Percentiles rank a stretch among this genome's conserved stretches.
Conservation (phyloP, 2,797 vertebrate genomes). For the Pseudotriccus pelzelni region DNA sequence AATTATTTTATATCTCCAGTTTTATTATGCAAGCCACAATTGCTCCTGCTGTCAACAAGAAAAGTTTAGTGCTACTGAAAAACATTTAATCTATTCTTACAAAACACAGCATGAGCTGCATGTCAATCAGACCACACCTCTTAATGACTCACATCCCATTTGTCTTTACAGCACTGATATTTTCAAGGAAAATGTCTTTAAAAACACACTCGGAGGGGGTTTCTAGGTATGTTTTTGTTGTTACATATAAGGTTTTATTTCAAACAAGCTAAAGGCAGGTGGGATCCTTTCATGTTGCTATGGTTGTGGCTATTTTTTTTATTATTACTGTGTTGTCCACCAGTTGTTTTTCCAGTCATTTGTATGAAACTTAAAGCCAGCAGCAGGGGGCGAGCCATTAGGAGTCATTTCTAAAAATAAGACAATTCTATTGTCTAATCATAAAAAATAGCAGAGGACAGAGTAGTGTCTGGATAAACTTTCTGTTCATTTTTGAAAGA, state of each 20-base stretch:
- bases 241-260: not conserved
- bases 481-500: not conserved
- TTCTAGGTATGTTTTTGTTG: not conserved
- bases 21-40: constrained; percentile 1
- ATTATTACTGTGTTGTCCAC: not conserved
- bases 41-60: not conserved
- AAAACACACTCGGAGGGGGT: not conserved
- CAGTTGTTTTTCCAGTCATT: not conserved
- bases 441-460: not conserved
- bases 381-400: not conserved
- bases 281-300: not conserved
- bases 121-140: not conserved
- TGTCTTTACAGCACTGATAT: not conserved
- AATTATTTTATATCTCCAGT: not conserved
- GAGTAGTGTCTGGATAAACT: not conserved
- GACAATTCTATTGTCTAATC: not conserved
- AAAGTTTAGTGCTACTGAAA: constrained; percentile 18
- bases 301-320: not conserved
- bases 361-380: not conserved
- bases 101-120: not conserved
- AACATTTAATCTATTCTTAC: not conserved
- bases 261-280: not conserved
- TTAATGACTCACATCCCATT: not conserved
- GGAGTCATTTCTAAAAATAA: not conserved
- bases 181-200: not conserved